phyloP scores from a whole-genome alignment of 1,140 invertebrate genomes.

The Paracyclopina nana region DNA sequence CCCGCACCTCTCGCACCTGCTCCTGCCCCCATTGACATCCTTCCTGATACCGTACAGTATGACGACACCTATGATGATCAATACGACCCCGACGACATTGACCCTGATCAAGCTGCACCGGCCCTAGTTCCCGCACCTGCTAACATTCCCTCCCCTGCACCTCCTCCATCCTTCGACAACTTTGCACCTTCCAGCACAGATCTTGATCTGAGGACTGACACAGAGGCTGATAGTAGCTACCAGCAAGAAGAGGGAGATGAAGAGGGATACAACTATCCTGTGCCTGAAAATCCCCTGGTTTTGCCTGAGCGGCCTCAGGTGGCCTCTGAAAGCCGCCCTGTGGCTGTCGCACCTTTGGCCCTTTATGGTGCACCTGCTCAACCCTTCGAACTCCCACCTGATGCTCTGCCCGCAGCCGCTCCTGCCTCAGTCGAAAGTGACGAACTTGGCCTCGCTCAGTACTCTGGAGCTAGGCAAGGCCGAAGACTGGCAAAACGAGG shows the following conservation, averaged over 20 bases:
- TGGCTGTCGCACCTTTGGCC: too few relatives aligned
- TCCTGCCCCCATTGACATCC: background rate
- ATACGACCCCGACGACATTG: background rate
- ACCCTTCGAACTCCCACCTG: too few relatives aligned
- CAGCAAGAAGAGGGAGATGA: background rate
- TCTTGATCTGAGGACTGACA: background rate
- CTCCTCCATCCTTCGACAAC: background rate
- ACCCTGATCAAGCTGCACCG: background rate
- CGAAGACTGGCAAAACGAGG: too few relatives aligned
- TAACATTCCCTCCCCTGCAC: background rate
- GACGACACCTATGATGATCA: background rate
- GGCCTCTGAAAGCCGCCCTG: too few relatives aligned
- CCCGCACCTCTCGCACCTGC: background rate
- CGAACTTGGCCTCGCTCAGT: too few relatives aligned
- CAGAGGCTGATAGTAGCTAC: background rate
- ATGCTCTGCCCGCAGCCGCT: too few relatives aligned
- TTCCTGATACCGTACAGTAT: background rate
- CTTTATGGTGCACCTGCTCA: too few relatives aligned
- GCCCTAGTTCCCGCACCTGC: background rate
- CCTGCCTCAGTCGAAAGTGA: too few relatives aligned
- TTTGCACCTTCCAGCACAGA: background rate
- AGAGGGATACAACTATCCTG: background rate
- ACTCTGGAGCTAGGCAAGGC: too few relatives aligned
- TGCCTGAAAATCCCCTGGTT: background rate
- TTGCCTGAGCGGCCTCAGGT: background rate